Percentiles rank a stretch among this genome's conserved stretches.
Evolutionary conservation across 1,140 invertebrate species (phyloP).

Genomic region (Lucilia sericata): DNA sequence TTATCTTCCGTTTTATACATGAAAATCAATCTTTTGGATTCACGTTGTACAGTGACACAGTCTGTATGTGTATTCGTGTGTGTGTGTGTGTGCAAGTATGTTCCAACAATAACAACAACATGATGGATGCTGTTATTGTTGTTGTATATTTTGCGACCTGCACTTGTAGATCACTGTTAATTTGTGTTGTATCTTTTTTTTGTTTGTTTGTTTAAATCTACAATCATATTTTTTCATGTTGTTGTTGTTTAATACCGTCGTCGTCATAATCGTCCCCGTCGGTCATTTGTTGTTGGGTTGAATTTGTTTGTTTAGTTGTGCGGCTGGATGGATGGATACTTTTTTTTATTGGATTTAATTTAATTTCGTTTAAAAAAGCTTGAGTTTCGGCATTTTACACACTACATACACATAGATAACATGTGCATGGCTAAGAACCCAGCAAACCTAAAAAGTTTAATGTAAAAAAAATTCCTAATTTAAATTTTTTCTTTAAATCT

Average conservation of each 20-base stretch:
- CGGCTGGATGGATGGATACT: background rate
- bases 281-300: background rate
- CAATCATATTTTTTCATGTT: background rate
- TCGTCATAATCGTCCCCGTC: background rate
- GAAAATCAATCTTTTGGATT: too few relatives aligned
- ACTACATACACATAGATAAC: background rate
- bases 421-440: background rate
- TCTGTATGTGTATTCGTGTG: too few relatives aligned
- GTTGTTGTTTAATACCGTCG: background rate
- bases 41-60: too few relatives aligned
- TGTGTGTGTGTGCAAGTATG: background rate
- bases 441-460: too few relatives aligned
- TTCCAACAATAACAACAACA: background rate
- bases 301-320: background rate
- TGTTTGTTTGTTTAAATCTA: background rate
- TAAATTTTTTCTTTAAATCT: too few relatives aligned
- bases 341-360: conserved; percentile 35
- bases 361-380: conserved; percentile 33
- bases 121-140: background rate
- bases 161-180: background rate
- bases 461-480: too few relatives aligned
- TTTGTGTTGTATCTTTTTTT: background rate
- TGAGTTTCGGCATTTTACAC: background rate
- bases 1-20: too few relatives aligned
- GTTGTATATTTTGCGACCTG: conserved; percentile 1